These are phyloP conservation scores for Anastatus disparis DNA, from an alignment of 1,140 invertebrate species.

Conservation along the genomic window DNA sequence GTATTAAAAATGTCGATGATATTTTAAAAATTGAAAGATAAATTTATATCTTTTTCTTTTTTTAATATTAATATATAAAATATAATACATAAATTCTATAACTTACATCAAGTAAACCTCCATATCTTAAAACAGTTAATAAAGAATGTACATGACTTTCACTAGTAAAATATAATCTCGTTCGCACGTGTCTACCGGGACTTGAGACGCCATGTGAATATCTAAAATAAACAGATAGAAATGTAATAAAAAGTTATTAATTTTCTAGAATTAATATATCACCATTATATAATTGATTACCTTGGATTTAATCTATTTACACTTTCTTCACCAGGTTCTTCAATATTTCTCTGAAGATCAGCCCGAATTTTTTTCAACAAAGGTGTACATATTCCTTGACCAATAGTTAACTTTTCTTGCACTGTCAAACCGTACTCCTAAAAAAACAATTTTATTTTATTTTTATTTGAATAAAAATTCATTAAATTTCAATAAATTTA, in stretches of 20 bases:
- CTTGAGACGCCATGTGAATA: slow-evolving; percentile 98
- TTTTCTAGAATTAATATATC: neutral
- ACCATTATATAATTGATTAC: slow-evolving; percentile 58
- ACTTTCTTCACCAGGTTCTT: slow-evolving; percentile 87
- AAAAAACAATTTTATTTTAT: slow-evolving; percentile 58
- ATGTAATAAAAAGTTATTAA: slow-evolving; percentile 7
- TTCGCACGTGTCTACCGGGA: slow-evolving; percentile 96
- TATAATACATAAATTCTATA: slow-evolving; percentile 1
- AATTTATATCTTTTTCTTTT: no score
- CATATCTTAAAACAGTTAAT: slow-evolving; percentile 94
- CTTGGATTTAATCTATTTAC: slow-evolving; percentile 96
- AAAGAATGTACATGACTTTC: slow-evolving; percentile 99
- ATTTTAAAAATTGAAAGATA: no score
- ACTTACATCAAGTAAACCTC: slow-evolving; percentile 88
- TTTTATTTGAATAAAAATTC: neutral
- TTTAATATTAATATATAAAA: no score
- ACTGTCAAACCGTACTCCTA: slow-evolving; percentile 97
- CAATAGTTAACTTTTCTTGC: slow-evolving; percentile 96
- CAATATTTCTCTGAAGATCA: slow-evolving; percentile 93
- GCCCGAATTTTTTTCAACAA: slow-evolving; percentile 95
- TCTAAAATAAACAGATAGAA: slow-evolving; percentile 61
- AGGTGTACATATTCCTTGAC: slow-evolving; percentile 97
- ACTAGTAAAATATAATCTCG: slow-evolving; percentile 97
- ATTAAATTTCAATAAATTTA: no score
- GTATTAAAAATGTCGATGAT: no score